phyloP scores from a whole-genome alignment of 2,888 invertebrate species.

The Ectemnius cavifrons region DNA sequence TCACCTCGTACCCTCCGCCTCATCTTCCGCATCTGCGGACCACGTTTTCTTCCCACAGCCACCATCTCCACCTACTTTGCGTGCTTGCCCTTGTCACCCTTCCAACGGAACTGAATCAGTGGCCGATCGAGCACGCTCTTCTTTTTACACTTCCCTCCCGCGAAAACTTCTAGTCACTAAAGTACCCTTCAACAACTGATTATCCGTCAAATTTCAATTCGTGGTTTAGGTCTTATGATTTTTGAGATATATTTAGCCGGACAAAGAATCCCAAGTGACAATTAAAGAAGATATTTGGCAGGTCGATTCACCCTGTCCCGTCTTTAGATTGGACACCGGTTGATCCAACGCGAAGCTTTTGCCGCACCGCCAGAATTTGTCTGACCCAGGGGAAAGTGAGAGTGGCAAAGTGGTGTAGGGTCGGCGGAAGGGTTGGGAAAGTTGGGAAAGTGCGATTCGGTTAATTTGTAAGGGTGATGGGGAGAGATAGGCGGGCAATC shows the following conservation, averaged over 20 bases:
- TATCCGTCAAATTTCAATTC: no score
- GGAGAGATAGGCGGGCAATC: no score
- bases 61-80: neutral
- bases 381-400: neutral
- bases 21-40: conserved; percentile 5
- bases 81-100: neutral
- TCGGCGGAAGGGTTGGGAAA: neutral
- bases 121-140: no score
- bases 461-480: conserved; percentile 49
- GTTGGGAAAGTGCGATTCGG: conserved; percentile 28
- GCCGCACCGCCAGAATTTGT: neutral
- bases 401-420: neutral
- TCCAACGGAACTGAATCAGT: neutral
- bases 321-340: conserved; percentile 15
- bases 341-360: conserved; percentile 9
- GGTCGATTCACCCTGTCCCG: no score
- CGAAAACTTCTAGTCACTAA: no score
- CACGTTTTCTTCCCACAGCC: neutral
- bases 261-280: no score
- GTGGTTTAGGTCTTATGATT: no score
- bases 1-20: conserved; percentile 19
- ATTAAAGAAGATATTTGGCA: no score
- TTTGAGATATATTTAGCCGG: no score
- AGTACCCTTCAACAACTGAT: no score
- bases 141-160: no score